Evolutionary conservation across 2,113 vertebrate genomes (phyloP), one percentile per base, ranked within the genome.

Genomic region (Cercopithecus mona): DNA sequence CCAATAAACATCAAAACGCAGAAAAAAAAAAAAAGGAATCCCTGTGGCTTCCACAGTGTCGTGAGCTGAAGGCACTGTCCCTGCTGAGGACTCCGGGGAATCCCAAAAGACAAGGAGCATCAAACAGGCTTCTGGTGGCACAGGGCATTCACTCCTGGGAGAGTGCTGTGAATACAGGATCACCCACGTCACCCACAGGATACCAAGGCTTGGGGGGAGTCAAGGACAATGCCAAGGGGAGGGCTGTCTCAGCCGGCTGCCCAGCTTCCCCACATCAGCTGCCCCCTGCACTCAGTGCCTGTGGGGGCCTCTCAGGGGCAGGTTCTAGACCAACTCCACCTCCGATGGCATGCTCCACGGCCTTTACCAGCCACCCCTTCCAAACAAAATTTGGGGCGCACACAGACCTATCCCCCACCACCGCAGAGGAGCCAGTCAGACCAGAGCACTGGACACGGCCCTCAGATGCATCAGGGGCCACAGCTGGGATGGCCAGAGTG

Each of bases 281-380:
- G 73, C 13, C 40, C 72, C 25, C 81, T 30, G 14, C n/a, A 40
- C n/a, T 8, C 81, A 30, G 8, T 5, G 16, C 16, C 32, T 50
- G 1, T 0, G n/a, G 17, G 13, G 68, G 2, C 23, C 40, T 6
- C 1, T 18, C 10, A 2, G 57, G 78, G 22, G 35, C 22, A n/a
- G 6, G 17, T 55, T 79, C 61, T 20, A 22, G 17, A 45, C 91
- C 81, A n/a, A 57, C 43, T 75, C 43, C 22, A 3, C 8, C 40
- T 84, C 43, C 50, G 5, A 75, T 20, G 0, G 48, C 18, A 9
- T 20, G 2, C 32, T 18, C 48, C 52, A 43, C 1, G n/a, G 17
- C 80, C 45, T 38, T 38, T 40, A 17, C 30, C 38, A 64, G 25
- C 18, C 68, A 38, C 32, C 6, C 18, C 66, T 35, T 43, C 66